Evolutionary conservation across 2,888 invertebrate species (phyloP).

Genomic region (Parnassius orleans): DNA sequence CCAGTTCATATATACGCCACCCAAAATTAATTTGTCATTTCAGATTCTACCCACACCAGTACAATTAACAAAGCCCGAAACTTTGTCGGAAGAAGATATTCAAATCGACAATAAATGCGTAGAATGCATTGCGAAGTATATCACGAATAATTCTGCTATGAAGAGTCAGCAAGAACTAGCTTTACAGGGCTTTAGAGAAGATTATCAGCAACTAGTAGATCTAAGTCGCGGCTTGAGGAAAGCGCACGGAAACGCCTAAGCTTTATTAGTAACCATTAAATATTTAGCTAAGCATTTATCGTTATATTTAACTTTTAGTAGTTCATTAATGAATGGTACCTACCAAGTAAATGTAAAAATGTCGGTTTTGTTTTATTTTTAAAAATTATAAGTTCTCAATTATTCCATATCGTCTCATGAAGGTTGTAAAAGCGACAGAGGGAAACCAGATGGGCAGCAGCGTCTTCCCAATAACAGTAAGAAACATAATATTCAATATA

Average conservation of each 20-base stretch:
- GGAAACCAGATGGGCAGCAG: too few species aligned
- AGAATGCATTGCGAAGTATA: constrained; percentile 82
- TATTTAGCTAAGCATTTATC: constrained; percentile 45
- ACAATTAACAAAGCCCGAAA: constrained; percentile 65
- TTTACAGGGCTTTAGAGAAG: constrained; percentile 85
- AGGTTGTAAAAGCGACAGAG: too few species aligned
- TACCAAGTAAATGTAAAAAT: too few species aligned
- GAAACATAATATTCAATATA: too few species aligned
- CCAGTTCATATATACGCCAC: not conserved
- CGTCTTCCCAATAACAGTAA: too few species aligned
- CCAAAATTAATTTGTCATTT: constrained; percentile 28
- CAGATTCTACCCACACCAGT: constrained; percentile 68
- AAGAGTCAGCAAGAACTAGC: constrained; percentile 86
- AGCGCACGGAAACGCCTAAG: constrained; percentile 82
- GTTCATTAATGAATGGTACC: not conserved
- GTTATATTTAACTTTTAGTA: constrained; percentile 16
- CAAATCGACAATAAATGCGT: constrained; percentile 79
- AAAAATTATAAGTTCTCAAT: too few species aligned
- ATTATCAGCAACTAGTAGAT: constrained; percentile 81
- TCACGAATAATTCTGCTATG: constrained; percentile 82
- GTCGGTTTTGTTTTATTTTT: too few species aligned
- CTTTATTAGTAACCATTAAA: constrained; percentile 41
- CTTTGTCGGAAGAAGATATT: constrained; percentile 76
- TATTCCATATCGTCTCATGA: too few species aligned
- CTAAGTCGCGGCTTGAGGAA: constrained; percentile 83